Evolutionary conservation across 2,113 vertebrate species (phyloP), one percentile per base, ranked within the genome.

Genomic region (Channa argus): DNA sequence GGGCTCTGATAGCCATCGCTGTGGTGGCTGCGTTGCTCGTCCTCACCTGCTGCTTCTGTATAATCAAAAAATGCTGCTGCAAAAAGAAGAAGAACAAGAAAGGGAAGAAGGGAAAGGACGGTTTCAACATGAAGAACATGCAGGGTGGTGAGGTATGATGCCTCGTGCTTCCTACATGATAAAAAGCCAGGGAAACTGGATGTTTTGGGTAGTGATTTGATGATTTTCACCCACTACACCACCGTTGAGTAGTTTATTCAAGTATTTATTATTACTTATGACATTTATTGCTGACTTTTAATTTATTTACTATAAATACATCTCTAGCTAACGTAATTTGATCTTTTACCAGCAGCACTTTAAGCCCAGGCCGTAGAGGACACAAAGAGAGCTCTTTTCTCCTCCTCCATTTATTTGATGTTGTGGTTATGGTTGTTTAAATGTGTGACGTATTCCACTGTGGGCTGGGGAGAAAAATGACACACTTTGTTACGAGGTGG

Each of bases 31-130:
- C 96, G 2, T 93, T 99, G 67, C 94, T 99, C 76, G 84, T 99
- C 74, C 94, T 99, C 83, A 97, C 96, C 87, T 99, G 98, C 90
- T 99, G 98, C 93, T 96, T 99, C 93, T 99, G 98, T 92, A 97
- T 99, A 91, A 99, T 98, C 89, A 99, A 99, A 93, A 99, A 99
- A 82, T 99, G 98, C 92, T 98, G 96, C 92, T 99, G 98, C 86
- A 99, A 98, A 94, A 99, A 97, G 95, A 99, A 97, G 95, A 99
- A 99, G 93, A 98, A 96, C 94, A 99, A 99, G 93, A 99, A 99
- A 76, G 94, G 94, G 41, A 95, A 99, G 91, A 99, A 99, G 85
- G 97, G 96, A 74, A 99, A 99, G 74, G 98, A 98, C 6, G 94
- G 94, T 60, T 94, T 95, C 90, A 95, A 95, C 93, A 99, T 99